A percentile compares a stretch with the other conserved stretches of the same genome.
phyloP scores from a whole-genome alignment of 2,113 vertebrate species.

The Maccullochella peelii region DNA sequence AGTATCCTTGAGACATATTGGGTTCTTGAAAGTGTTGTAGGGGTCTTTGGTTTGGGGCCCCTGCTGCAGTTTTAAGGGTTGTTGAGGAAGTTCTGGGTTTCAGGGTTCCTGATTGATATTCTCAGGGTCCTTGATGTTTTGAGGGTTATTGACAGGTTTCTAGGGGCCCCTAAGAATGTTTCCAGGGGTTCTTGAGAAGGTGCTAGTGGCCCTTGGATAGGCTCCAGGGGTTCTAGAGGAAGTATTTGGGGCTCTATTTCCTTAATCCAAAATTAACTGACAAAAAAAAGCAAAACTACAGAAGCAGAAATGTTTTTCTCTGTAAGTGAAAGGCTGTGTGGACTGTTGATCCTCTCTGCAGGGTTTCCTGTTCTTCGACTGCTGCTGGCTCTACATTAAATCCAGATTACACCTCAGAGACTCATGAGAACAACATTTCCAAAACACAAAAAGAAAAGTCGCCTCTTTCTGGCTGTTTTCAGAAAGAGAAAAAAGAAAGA shows the following conservation, averaged over 20 bases:
- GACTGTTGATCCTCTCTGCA: conserved; percentile 63
- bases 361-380: conserved; percentile 57
- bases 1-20: too few species aligned
- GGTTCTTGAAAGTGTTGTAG: too few species aligned
- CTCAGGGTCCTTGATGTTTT: too few species aligned
- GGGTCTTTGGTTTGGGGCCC: too few species aligned
- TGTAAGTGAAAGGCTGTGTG: conserved; percentile 35
- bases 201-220: not conserved
- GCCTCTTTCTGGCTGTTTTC: conserved; percentile 53
- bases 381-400: conserved; percentile 54
- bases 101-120: too few species aligned
- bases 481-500: conserved; percentile 20
- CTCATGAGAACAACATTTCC: conserved; percentile 48
- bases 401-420: conserved; percentile 64
- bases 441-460: conserved; percentile 34
- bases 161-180: not conserved
- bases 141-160: not conserved
- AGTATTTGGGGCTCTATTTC: not conserved
- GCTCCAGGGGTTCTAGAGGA: conserved; percentile 6
- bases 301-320: conserved; percentile 31
- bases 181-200: not conserved
- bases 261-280: conserved; percentile 39
- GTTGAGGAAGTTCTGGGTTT: too few species aligned
- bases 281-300: conserved; percentile 4
- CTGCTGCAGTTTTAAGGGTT: too few species aligned